phyloP scores from a whole-genome alignment of 2,113 vertebrate species.

The Sylvia atricapilla region DNA sequence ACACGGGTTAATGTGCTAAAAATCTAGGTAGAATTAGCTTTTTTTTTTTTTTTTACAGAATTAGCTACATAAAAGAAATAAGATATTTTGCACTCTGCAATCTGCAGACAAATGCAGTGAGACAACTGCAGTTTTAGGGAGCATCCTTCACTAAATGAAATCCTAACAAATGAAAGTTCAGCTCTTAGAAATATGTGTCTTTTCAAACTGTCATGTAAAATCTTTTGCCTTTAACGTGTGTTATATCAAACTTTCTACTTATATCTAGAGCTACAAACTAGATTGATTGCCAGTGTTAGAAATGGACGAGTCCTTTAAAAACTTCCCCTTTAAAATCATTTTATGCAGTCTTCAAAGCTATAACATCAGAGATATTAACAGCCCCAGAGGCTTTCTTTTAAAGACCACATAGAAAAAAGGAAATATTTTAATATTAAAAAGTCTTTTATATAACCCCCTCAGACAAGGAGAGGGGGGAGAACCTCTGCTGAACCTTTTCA shows the following conservation, averaged over 20 bases:
- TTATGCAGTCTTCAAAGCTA: conserved; percentile 50
- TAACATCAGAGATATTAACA: conserved; percentile 53
- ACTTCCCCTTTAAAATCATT: conserved; percentile 33
- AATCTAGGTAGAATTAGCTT: not conserved
- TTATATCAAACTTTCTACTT: conserved; percentile 27
- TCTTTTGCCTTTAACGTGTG: conserved; percentile 24
- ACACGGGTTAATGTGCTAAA: not conserved
- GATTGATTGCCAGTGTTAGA: not conserved
- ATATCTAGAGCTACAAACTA: conserved; percentile 22
- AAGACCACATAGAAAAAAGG: conserved; percentile 47
- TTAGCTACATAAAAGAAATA: not conserved
- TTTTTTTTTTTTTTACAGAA: not conserved
- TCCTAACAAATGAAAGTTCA: conserved; percentile 37
- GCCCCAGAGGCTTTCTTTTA: conserved; percentile 49
- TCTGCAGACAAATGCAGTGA: not conserved
- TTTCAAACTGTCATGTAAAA: conserved; percentile 22
- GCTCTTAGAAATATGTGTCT: not conserved
- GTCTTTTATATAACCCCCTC: not conserved
- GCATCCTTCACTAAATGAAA: conserved; percentile 12
- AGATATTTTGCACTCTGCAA: not conserved
- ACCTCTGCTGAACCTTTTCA: conserved; percentile 5
- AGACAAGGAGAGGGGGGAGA: not conserved
- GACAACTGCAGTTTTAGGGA: not conserved
- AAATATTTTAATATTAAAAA: conserved; percentile 62
- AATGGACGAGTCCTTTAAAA: conserved; percentile 25